Evolutionary conservation across 2,888 invertebrate species (phyloP).

Genomic region (Nomada ferruginata): DNA sequence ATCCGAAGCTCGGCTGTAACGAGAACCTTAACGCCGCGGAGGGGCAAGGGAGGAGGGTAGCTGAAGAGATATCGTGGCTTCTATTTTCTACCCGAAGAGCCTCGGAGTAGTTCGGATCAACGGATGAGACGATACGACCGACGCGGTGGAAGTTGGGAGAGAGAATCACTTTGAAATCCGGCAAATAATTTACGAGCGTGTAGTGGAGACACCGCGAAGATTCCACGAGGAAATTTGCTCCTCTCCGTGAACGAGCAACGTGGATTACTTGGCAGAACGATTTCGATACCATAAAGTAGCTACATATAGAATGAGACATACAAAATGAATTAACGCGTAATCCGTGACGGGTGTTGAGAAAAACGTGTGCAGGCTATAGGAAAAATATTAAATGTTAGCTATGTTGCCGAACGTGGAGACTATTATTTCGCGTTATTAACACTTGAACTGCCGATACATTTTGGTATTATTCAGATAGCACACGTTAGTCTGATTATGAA

Average conservation of each 20-base stretch:
- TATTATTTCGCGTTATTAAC: not conserved
- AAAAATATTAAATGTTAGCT: too few species aligned
- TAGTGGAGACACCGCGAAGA: slow-evolving; percentile 13
- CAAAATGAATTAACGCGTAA: too few species aligned
- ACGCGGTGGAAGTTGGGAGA: slow-evolving; percentile 12
- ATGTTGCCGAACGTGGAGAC: too few species aligned
- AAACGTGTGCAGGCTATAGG: too few species aligned
- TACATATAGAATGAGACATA: too few species aligned
- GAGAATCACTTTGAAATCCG: slow-evolving; percentile 52
- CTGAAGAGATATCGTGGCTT: slow-evolving; percentile 31
- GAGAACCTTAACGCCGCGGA: slow-evolving; percentile 61
- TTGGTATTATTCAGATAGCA: too few species aligned
- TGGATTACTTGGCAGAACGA: slow-evolving; percentile 4
- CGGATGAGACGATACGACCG: slow-evolving; percentile 40
- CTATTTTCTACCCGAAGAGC: slow-evolving; percentile 65
- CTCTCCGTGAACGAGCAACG: not conserved
- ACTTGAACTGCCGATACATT: too few species aligned
- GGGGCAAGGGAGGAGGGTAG: slow-evolving; percentile 1
- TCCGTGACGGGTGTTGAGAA: too few species aligned
- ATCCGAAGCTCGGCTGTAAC: slow-evolving; percentile 61
- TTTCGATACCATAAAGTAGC: not conserved
- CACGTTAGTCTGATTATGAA: too few species aligned
- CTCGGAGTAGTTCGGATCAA: slow-evolving; percentile 25
- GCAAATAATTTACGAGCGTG: slow-evolving; percentile 42
- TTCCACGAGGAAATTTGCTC: not conserved